Percentiles rank a stretch among this genome's conserved stretches.
Conservation (phyloP, 1,140 invertebrate genomes). For the Anadara kagoshimensis region DNA sequence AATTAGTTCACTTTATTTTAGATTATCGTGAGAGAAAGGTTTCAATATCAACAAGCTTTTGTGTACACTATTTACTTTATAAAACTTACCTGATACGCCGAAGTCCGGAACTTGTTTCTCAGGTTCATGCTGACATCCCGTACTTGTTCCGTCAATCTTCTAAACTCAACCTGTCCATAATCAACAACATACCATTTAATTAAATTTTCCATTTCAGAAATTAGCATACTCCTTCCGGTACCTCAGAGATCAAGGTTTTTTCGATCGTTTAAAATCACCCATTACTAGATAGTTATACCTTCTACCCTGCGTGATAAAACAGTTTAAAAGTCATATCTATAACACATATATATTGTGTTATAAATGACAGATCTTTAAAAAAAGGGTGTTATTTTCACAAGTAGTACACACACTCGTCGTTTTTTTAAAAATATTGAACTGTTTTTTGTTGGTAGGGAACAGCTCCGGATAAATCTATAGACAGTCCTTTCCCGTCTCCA, state of each 20-base stretch:
- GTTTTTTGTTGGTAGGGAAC: slow-evolving; percentile 1
- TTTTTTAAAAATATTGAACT: slow-evolving; percentile 4
- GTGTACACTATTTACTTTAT: neutral
- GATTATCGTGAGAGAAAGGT: neutral
- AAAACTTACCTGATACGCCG: slow-evolving; percentile 53
- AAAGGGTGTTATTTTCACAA: neutral
- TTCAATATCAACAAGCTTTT: neutral
- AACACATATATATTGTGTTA: neutral
- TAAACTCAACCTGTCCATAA: slow-evolving; percentile 57
- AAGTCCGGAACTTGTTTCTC: slow-evolving; percentile 49
- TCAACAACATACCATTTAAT: slow-evolving; percentile 41
- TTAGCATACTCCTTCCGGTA: neutral
- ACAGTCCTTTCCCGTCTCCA: too few species aligned
- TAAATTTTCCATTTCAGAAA: slow-evolving; percentile 16
- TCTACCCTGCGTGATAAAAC: neutral
- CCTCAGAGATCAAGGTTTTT: neutral
- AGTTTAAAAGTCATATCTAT: neutral
- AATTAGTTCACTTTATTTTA: neutral
- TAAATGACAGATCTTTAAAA: neutral
- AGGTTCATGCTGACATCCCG: slow-evolving; percentile 57
- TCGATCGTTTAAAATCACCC: neutral
- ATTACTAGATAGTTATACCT: neutral
- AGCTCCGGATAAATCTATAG: slow-evolving; percentile 1
- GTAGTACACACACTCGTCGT: slow-evolving; percentile 16
- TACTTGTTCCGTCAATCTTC: slow-evolving; percentile 51